Evolutionary conservation across 1,140 invertebrate species (phyloP).

Genomic region (Andricus grossulariae): DNA sequence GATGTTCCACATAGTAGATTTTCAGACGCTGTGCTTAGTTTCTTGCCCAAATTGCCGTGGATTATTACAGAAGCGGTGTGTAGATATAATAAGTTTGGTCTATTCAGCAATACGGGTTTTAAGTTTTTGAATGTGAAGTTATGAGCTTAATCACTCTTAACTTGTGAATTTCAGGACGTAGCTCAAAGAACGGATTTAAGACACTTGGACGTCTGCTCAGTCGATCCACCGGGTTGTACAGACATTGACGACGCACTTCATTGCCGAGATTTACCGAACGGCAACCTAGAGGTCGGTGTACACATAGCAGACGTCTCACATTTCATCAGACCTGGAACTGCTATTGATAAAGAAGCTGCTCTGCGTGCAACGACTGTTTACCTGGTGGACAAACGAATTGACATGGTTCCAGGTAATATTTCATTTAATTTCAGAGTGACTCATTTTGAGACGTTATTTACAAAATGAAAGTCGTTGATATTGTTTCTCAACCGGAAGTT

Average conservation of each 20-base stretch:
- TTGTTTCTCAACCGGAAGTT: not conserved
- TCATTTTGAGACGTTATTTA: too few species aligned
- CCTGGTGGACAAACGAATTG: constrained; percentile 90
- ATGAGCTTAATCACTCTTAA: not conserved
- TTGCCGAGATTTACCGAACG: constrained; percentile 85
- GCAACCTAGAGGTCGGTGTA: constrained; percentile 92
- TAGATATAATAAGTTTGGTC: constrained; percentile 29
- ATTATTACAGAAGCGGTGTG: constrained; percentile 87
- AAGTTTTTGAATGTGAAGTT: constrained; percentile 1
- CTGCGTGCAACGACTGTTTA: constrained; percentile 93
- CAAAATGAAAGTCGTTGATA: too few species aligned
- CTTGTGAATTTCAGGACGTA: constrained; percentile 81
- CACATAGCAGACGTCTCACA: constrained; percentile 97
- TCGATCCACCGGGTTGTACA: constrained; percentile 99
- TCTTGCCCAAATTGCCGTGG: constrained; percentile 94
- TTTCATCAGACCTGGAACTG: constrained; percentile 92
- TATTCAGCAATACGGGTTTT: not conserved
- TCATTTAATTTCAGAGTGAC: not conserved
- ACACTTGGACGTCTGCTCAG: constrained; percentile 93
- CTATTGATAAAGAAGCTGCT: constrained; percentile 92
- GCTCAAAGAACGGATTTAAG: constrained; percentile 89
- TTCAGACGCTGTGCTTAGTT: constrained; percentile 94
- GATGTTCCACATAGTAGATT: constrained; percentile 97
- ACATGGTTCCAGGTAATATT: constrained; percentile 87
- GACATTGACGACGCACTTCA: constrained; percentile 99